Conservation (phyloP, 2,113 vertebrate species). For the Noturus placidus region DNA sequence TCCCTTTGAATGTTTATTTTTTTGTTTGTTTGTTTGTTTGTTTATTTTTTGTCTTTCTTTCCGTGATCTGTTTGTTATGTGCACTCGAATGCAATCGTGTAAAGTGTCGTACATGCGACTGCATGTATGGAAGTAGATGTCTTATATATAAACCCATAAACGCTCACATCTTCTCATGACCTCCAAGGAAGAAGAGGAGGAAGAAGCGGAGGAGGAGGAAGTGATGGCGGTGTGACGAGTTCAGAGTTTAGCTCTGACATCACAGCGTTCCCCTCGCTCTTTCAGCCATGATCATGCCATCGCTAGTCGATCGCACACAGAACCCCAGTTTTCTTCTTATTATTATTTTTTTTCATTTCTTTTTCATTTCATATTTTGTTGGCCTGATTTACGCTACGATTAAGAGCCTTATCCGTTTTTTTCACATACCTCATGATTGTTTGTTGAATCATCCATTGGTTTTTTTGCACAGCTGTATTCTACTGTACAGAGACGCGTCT, state of each 20-base stretch:
- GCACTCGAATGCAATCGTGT: slow-evolving; percentile 72
- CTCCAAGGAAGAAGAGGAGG: slow-evolving; percentile 41
- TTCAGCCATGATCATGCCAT: slow-evolving; percentile 80
- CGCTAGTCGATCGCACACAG: slow-evolving; percentile 69
- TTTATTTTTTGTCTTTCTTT: slow-evolving; percentile 69
- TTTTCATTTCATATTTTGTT: slow-evolving; percentile 60
- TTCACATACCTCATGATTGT: slow-evolving; percentile 89
- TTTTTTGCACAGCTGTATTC: slow-evolving; percentile 76
- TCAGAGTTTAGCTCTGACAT: slow-evolving; percentile 61
- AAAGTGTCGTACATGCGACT: slow-evolving; percentile 67
- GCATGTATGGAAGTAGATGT: slow-evolving; percentile 62
- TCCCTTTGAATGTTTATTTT: slow-evolving; percentile 70
- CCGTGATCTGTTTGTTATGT: slow-evolving; percentile 63
- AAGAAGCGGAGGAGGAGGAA: not conserved
- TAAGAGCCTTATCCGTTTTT: slow-evolving; percentile 91
- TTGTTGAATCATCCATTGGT: slow-evolving; percentile 60
- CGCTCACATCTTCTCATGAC: not conserved
- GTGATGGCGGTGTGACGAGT: slow-evolving; percentile 52
- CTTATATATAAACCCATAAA: slow-evolving; percentile 57
- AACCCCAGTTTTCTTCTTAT: slow-evolving; percentile 59
- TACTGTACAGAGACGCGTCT: slow-evolving; percentile 75
- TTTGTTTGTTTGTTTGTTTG: slow-evolving; percentile 59
- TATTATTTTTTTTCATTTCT: slow-evolving; percentile 59
- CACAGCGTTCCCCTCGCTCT: slow-evolving; percentile 67
- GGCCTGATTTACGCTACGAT: slow-evolving; percentile 78